Conservation (phyloP, 37 sponge, comb jelly and placozoan species). For the Eunapius fragilis region DNA sequence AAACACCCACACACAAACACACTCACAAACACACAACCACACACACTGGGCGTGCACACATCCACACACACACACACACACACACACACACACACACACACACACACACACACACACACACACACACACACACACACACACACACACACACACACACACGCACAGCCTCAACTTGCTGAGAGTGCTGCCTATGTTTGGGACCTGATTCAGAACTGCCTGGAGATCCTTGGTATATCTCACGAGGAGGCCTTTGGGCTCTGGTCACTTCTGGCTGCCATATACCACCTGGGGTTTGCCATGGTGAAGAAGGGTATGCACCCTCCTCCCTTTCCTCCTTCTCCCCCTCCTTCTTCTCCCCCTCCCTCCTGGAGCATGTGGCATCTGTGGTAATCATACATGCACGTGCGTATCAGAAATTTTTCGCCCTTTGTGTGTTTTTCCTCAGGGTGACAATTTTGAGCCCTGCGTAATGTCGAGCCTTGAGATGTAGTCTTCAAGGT, state of each 20-base stretch:
- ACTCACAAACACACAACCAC: too few relatives aligned
- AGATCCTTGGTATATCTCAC: constrained; percentile 64
- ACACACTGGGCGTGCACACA: too few relatives aligned
- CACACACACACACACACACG: not conserved
- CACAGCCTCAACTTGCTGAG: constrained; percentile 63
- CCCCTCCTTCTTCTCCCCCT: not conserved
- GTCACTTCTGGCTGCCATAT: constrained; percentile 96
- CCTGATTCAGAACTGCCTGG: constrained; percentile 79
- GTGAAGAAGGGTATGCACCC: constrained; percentile 71
- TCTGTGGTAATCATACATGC: not conserved
- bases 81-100: too few relatives aligned
- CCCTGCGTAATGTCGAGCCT: too few relatives aligned
- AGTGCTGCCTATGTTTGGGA: constrained; percentile 87
- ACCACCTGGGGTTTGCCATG: constrained; percentile 92
- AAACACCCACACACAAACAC: too few relatives aligned
- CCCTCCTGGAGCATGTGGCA: constrained; percentile 10
- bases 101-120: too few relatives aligned
- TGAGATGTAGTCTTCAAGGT: too few relatives aligned
- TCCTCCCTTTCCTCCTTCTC: not conserved
- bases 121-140: constrained; percentile 7
- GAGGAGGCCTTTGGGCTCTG: constrained; percentile 94
- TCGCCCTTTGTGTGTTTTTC: not conserved
- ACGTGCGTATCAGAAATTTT: not conserved
- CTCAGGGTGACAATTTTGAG: too few relatives aligned
- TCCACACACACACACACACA: too few relatives aligned